phyloP scores from a whole-genome alignment of 2,888 invertebrate genomes.

The Leptogaster cylindrica region DNA sequence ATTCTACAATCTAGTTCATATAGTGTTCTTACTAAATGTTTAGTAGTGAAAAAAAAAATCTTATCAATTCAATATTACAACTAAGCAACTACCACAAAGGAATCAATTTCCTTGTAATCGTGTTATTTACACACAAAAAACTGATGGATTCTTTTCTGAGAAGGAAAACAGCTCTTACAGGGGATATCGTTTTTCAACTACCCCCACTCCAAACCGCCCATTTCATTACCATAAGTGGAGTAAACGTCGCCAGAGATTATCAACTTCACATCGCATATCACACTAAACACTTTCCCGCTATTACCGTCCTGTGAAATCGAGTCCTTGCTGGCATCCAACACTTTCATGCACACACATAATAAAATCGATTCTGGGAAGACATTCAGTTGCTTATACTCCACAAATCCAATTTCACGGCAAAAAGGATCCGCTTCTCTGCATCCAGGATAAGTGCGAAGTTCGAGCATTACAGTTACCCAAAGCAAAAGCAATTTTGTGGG shows the following conservation, averaged over 20 bases:
- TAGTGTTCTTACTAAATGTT: too few species aligned
- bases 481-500: constrained; percentile 4
- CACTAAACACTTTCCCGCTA: constrained; percentile 32
- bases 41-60: too few species aligned
- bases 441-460: constrained; percentile 30
- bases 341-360: constrained; percentile 24
- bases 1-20: too few species aligned
- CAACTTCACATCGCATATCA: constrained; percentile 18
- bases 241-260: constrained; percentile 23
- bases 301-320: constrained; percentile 30
- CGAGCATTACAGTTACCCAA: neutral
- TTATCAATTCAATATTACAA: too few species aligned
- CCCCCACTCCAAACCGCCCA: neutral
- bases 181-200: constrained; percentile 1
- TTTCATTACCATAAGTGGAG: constrained; percentile 31
- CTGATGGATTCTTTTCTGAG: neutral
- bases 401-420: constrained; percentile 44
- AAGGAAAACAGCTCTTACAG: neutral
- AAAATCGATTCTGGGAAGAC: constrained; percentile 42
- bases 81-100: too few species aligned
- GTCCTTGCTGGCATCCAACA: constrained; percentile 4
- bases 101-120: neutral
- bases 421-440: constrained; percentile 32
- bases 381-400: constrained; percentile 38
- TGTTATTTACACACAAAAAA: neutral